A percentile compares a stretch with the other conserved stretches of the same genome.
phyloP scores from a whole-genome alignment of 2,888 invertebrate species.

The Matsumyia berberina region DNA sequence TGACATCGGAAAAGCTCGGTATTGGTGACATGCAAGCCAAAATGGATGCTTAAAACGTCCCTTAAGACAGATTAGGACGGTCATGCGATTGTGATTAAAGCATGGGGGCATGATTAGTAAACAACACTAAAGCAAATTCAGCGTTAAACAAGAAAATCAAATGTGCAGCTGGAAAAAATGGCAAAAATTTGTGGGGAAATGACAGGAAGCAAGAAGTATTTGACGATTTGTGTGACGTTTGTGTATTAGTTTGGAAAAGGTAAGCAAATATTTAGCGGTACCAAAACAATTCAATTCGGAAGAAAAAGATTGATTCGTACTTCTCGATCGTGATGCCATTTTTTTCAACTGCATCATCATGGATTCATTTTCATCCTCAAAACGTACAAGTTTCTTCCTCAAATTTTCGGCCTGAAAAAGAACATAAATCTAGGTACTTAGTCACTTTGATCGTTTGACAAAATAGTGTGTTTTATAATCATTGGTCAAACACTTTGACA shows the following conservation, averaged over 20 bases:
- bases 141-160: constrained; percentile 15
- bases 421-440: constrained; percentile 71
- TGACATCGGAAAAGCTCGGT: neutral
- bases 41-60: neutral
- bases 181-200: constrained; percentile 79
- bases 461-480: too few species aligned
- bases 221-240: constrained; percentile 37
- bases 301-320: constrained; percentile 85
- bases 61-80: constrained; percentile 9
- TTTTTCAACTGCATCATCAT: constrained; percentile 97
- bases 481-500: too few species aligned
- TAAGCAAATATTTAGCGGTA: constrained; percentile 67
- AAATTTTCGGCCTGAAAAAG: constrained; percentile 92
- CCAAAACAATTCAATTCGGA: constrained; percentile 36
- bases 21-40: neutral
- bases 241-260: constrained; percentile 57
- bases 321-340: constrained; percentile 94
- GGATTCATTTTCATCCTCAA: constrained; percentile 99
- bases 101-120: constrained; percentile 43
- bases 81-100: constrained; percentile 40
- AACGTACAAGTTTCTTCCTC: constrained; percentile 94
- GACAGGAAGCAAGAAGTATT: constrained; percentile 52
- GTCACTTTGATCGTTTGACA: too few species aligned
- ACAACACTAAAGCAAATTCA: neutral
- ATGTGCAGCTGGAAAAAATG: constrained; percentile 86